Evolutionary conservation across 2,888 invertebrate genomes (phyloP).

Genomic region (Meteorus cinctellus): DNA sequence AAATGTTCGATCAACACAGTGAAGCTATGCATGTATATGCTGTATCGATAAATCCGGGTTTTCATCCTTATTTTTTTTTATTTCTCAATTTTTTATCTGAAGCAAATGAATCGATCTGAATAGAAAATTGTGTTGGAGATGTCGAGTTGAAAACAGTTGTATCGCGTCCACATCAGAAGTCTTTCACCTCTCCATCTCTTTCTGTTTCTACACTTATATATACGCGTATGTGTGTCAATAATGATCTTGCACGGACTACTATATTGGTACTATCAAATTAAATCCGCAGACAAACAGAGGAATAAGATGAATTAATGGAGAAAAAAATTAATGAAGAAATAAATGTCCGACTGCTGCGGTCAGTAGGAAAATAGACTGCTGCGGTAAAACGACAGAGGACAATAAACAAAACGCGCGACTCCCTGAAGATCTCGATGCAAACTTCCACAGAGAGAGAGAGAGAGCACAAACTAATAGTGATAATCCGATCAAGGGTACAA

Average conservation of each 20-base stretch:
- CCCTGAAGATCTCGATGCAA: conserved; percentile 22
- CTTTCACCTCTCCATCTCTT: no score
- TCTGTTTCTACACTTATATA: neutral
- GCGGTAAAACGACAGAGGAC: conserved; percentile 7
- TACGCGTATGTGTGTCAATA: neutral
- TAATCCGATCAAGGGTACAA: conserved; percentile 41
- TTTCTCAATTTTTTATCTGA: no score
- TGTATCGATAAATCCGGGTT: no score
- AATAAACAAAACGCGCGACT: conserved; percentile 31
- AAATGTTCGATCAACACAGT: no score
- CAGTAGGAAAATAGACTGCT: conserved; percentile 25
- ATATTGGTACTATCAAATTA: conserved; percentile 6
- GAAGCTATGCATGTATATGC: no score
- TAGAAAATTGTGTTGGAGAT: no score
- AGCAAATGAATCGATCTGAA: no score
- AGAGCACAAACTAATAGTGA: conserved; percentile 32
- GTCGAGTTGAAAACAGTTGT: no score
- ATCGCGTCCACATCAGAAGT: no score
- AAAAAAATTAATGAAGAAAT: conserved; percentile 21
- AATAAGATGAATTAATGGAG: neutral
- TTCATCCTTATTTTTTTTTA: no score
- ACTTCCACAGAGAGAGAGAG: conserved; percentile 26
- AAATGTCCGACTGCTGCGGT: conserved; percentile 18
- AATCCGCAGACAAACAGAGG: conserved; percentile 1
- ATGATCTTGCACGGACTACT: conserved; percentile 21